These are phyloP conservation scores for Benitochromis conjunctus DNA, from an alignment of 2,113 vertebrate genomes.

Conservation along the genomic window DNA sequence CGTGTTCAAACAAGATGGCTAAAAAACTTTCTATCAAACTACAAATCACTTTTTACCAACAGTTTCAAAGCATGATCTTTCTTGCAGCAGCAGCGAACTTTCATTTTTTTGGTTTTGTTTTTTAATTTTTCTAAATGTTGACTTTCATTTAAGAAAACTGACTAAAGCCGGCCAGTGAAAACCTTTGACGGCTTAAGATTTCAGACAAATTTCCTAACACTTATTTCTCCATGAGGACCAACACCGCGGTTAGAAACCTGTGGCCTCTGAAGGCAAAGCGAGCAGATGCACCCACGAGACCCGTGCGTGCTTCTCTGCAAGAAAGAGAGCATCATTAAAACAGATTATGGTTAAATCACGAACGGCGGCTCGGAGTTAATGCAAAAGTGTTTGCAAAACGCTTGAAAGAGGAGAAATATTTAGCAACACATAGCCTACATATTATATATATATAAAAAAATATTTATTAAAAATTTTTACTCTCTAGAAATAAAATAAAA, in stretches of 20 bases:
- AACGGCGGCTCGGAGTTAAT: not conserved
- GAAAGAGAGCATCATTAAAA: constrained; percentile 5
- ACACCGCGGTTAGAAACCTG: not conserved
- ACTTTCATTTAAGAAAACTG: not conserved
- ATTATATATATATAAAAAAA: not conserved
- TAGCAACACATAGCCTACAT: not conserved
- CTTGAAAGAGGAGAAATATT: not conserved
- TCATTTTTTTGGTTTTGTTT: not conserved
- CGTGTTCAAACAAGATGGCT: not conserved
- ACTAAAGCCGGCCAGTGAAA: not conserved
- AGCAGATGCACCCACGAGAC: constrained; percentile 10
- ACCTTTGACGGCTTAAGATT: not conserved
- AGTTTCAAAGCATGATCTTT: not conserved
- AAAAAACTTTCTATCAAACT: not conserved
- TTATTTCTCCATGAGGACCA: not conserved
- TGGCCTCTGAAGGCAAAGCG: not conserved
- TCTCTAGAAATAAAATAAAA: not conserved
- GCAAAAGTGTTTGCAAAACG: not conserved
- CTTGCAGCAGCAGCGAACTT: not conserved
- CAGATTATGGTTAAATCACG: not conserved
- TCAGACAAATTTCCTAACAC: not conserved
- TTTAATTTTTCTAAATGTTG: not conserved
- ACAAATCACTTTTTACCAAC: not conserved
- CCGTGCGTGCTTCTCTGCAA: not conserved
- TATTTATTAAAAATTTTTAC: not conserved